Evolutionary conservation across 2,797 vertebrate species (phyloP), one percentile per base, ranked within the genome.

Genomic region (Linurgus olivaceus): DNA sequence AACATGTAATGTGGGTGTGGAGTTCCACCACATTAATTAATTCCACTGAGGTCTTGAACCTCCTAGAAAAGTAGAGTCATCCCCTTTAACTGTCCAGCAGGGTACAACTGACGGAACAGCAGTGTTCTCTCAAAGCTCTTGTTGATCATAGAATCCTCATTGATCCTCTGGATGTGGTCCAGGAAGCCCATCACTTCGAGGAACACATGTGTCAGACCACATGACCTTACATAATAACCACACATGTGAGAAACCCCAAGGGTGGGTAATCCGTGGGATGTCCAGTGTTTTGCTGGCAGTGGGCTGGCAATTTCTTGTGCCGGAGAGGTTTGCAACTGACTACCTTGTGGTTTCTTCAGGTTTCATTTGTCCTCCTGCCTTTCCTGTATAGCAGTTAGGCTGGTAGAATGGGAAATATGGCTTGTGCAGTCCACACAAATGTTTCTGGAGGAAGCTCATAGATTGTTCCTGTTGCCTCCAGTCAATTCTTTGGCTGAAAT

Each of bases 401-500:
- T 37, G 57, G 24, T 47, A 76, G 54, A 82, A 40, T 61, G 59
- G 71, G 63, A 81, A 92, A 33, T 5, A 28, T 2, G 23, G 26
- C 51, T 88, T 2, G 0, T 51, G 29, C 35, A 26, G 81, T 47
- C 63, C 45, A 15, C 4, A 2, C 40, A 66, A 1, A 93, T 35
- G 13, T 86, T 95, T 84, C 62, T 91, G 67, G 70, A 78, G 70
- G 80, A 81, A 86, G 38, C 57, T 93, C 29, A 7, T 31, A 40
- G 52, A 71, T 88, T 62, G 54, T 44, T 93, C 17, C 54, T 62
- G 33, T 91, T 95, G 90, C 91, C 89, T 96, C 62, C 62, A 80
- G 91, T 86, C 85, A 91, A n/a, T 93, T 96, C 85, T 81, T 83
- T 23, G 42, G 54, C 50, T 91, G 87, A 96, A 95, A 94, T 76